These are phyloP conservation scores for Dolichoris vasculosae DNA, from an alignment of 1,140 invertebrate genomes.

Conservation along the genomic window DNA sequence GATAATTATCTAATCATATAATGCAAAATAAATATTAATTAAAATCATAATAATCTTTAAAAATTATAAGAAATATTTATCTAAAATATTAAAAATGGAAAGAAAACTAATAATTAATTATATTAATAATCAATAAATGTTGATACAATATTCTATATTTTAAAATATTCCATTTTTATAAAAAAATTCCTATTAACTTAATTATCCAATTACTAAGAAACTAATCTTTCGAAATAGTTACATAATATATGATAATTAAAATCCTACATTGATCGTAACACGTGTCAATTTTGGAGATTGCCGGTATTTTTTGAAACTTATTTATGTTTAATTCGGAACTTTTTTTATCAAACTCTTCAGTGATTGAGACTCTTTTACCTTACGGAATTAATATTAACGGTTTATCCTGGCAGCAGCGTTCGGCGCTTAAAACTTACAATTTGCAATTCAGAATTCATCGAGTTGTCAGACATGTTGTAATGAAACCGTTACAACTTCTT, in stretches of 20 bases:
- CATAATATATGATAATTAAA: not conserved
- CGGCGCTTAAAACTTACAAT: constrained; percentile 21
- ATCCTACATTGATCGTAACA: not conserved
- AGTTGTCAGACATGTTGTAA: constrained; percentile 39
- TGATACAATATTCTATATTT: too few relatives aligned
- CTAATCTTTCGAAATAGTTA: not conserved
- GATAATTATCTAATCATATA: too few relatives aligned
- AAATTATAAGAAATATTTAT: too few relatives aligned
- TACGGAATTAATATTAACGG: constrained; percentile 45
- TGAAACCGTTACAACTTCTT: constrained; percentile 45
- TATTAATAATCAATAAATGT: too few relatives aligned
- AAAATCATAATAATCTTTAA: not conserved
- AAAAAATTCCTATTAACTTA: too few relatives aligned
- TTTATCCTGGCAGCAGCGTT: not conserved
- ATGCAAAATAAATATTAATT: not conserved
- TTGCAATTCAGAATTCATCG: constrained; percentile 49
- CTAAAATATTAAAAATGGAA: not conserved
- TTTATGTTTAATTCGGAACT: constrained; percentile 19
- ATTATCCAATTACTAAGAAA: not conserved
- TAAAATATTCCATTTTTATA: too few relatives aligned
- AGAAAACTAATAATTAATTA: not conserved
- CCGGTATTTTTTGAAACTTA: not conserved
- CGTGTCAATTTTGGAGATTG: not conserved
- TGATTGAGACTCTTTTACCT: not conserved
- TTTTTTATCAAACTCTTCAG: constrained; percentile 8